A percentile compares a stretch with the other conserved stretches of the same genome.
These are phyloP conservation scores for Crossoptilon crossoptilon DNA, from an alignment of 2,797 vertebrate genomes.

Conservation along the genomic window DNA sequence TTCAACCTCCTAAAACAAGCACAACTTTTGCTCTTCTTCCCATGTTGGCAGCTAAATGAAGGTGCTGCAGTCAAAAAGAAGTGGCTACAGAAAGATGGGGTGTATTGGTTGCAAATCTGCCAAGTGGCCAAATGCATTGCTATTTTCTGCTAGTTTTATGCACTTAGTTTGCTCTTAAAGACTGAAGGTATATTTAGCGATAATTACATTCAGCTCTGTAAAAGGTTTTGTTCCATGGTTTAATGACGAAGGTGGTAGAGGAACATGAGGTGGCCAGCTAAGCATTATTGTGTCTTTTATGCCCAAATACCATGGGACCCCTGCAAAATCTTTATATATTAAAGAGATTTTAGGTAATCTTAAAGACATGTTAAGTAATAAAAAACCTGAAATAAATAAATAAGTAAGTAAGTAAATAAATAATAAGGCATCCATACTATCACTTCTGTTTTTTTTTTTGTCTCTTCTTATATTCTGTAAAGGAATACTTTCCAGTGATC, in stretches of 20 bases:
- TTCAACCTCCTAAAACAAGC: neutral
- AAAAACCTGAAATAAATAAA: no score
- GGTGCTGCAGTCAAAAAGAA: conserved; percentile 58
- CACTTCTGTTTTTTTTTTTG: neutral
- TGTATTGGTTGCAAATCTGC: conserved; percentile 58
- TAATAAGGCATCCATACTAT: neutral
- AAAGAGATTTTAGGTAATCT: neutral
- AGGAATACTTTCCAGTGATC: neutral
- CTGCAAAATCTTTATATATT: neutral
- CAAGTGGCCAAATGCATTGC: conserved; percentile 67
- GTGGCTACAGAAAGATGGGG: conserved; percentile 51
- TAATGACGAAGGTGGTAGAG: conserved; percentile 3
- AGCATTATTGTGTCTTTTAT: conserved; percentile 24
- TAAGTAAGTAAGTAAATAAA: neutral
- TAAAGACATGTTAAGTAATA: no score
- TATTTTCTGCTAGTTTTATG: conserved; percentile 68
- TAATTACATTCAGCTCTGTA: conserved; percentile 26
- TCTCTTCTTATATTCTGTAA: neutral
- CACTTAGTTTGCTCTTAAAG: conserved; percentile 55
- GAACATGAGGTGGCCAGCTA: conserved; percentile 8
- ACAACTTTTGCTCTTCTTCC: conserved; percentile 46
- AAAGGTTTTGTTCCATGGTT: conserved; percentile 27
- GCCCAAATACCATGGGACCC: neutral
- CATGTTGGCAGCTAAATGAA: conserved; percentile 64
- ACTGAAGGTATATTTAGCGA: conserved; percentile 63